Conservation (phyloP, 2,888 invertebrate genomes). For the Lordiphosa fenestrarum region DNA sequence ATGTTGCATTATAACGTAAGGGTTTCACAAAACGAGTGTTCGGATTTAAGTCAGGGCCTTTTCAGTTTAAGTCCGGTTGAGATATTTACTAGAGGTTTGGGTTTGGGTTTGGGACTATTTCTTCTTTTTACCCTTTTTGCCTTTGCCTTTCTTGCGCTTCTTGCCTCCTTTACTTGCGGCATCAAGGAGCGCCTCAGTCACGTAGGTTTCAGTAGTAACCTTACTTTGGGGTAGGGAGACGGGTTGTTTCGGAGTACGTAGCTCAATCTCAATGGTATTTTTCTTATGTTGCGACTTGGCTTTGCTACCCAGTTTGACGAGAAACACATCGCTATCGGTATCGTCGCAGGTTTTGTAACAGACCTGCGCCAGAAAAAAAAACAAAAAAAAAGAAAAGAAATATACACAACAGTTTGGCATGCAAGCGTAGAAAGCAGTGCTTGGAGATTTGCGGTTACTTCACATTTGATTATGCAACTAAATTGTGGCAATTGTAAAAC, state of each 20-base stretch:
- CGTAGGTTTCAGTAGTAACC: constrained; percentile 86
- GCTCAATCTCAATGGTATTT: constrained; percentile 85
- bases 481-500: constrained; percentile 37
- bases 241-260: constrained; percentile 87
- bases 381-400: constrained; percentile 15
- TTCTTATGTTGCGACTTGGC: constrained; percentile 86
- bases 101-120: not conserved
- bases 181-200: constrained; percentile 81
- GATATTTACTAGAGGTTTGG: not conserved
- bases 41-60: not conserved
- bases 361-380: constrained; percentile 57
- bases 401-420: constrained; percentile 12
- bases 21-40: not conserved
- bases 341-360: constrained; percentile 81
- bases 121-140: constrained; percentile 35
- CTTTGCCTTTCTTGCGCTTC: constrained; percentile 44
- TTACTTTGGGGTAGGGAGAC: constrained; percentile 83
- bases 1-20: not conserved
- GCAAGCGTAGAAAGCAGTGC: constrained; percentile 2
- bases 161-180: constrained; percentile 23
- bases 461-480: constrained; percentile 57
- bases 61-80: constrained; percentile 13
- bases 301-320: constrained; percentile 88
- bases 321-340: constrained; percentile 86
- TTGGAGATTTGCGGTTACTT: constrained; percentile 32